A percentile compares a stretch with the other conserved stretches of the same genome.
Conservation (phyloP, 2,113 vertebrate species). For the Triplophysa rosa region DNA sequence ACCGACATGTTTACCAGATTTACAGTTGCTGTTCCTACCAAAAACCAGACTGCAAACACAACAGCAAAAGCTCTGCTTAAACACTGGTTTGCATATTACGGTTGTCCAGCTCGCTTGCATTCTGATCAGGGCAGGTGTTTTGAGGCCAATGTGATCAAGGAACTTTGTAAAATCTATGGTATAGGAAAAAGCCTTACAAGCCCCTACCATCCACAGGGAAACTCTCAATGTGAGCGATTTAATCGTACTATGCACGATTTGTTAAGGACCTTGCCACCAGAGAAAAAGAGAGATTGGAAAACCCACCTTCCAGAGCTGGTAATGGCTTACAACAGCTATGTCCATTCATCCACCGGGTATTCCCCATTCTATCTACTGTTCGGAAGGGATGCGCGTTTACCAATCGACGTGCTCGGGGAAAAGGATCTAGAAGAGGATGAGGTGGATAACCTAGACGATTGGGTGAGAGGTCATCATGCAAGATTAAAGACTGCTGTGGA, state of each 20-base stretch:
- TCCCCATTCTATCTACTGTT: constrained; percentile 36
- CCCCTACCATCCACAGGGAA: constrained; percentile 37
- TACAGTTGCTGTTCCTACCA: background rate
- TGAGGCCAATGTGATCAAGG: constrained; percentile 20
- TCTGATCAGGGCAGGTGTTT: constrained; percentile 24
- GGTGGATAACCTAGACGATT: constrained; percentile 34
- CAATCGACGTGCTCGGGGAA: constrained; percentile 12
- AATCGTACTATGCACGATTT: constrained; percentile 40
- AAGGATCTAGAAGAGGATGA: background rate
- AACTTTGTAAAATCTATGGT: constrained; percentile 14
- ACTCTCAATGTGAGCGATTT: constrained; percentile 41
- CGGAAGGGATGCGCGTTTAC: constrained; percentile 20
- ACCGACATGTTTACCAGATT: constrained; percentile 17
- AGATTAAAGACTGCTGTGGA: constrained; percentile 20
- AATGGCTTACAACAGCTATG: constrained; percentile 20
- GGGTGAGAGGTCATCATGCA: constrained; percentile 24
- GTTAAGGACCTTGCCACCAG: constrained; percentile 6
- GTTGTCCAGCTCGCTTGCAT: constrained; percentile 6
- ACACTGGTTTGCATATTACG: constrained; percentile 38
- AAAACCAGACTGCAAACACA: constrained; percentile 3
- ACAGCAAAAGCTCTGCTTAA: background rate
- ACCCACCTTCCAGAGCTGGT: constrained; percentile 10
- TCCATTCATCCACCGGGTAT: constrained; percentile 21
- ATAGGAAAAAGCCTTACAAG: constrained; percentile 34
- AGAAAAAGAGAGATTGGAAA: constrained; percentile 27